phyloP scores from a whole-genome alignment of 1,140 invertebrate genomes.

The Tetranychus cinnabarinus region DNA sequence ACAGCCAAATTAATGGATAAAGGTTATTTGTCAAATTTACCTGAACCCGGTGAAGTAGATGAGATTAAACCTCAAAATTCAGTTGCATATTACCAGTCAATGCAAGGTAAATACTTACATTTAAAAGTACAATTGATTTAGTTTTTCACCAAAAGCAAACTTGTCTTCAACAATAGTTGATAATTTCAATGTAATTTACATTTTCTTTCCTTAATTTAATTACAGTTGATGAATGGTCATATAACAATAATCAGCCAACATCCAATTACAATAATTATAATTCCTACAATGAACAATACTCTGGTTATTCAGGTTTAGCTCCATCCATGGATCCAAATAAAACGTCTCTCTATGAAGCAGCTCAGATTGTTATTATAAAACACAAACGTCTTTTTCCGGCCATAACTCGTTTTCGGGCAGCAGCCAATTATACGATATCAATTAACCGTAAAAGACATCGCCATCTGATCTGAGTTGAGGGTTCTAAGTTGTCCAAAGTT shows the following conservation, averaged over 20 bases:
- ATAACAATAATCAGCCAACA: too few species aligned
- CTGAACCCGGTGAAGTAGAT: not conserved
- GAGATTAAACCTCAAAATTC: not conserved
- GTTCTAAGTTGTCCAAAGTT: not conserved
- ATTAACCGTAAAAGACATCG: conserved; percentile 1
- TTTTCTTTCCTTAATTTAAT: too few species aligned
- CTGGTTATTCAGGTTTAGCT: not conserved
- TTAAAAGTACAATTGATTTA: too few species aligned
- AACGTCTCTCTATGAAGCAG: conserved; percentile 9
- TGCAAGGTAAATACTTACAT: not conserved
- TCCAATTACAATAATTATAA: too few species aligned
- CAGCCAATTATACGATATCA: conserved; percentile 18
- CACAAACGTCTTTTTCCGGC: conserved; percentile 18
- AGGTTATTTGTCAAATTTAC: not conserved
- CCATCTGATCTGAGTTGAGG: too few species aligned
- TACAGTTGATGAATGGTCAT: too few species aligned
- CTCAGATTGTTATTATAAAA: conserved; percentile 15
- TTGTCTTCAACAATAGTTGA: too few species aligned
- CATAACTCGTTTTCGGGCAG: conserved; percentile 18
- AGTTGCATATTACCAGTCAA: not conserved
- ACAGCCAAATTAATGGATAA: not conserved
- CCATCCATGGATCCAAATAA: not conserved
- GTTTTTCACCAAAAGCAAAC: too few species aligned
- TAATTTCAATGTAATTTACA: too few species aligned
- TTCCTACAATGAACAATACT: too few species aligned